These are phyloP conservation scores for Elachura formosa DNA, from an alignment of 2,113 vertebrate genomes.

Conservation along the genomic window DNA sequence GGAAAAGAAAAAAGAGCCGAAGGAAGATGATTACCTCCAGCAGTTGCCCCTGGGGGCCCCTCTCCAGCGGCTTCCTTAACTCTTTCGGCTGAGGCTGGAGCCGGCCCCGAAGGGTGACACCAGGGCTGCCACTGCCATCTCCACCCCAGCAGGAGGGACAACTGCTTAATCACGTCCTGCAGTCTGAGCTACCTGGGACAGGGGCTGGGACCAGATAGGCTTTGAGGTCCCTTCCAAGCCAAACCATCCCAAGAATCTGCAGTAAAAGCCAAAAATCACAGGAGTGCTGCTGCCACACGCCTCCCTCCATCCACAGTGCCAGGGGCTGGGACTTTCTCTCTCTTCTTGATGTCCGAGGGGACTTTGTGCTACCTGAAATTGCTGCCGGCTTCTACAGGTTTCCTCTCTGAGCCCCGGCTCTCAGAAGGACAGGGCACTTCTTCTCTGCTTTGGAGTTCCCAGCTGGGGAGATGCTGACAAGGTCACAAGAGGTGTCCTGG, in stretches of 20 bases:
- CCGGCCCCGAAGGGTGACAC: fast-evolving
- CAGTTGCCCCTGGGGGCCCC: neutral
- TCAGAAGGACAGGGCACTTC: neutral
- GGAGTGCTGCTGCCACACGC: fast-evolving
- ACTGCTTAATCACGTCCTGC: neutral
- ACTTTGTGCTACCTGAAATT: neutral
- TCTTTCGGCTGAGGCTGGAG: neutral
- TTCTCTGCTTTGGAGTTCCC: neutral
- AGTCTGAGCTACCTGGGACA: neutral
- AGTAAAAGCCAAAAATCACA: neutral
- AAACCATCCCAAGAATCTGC: neutral
- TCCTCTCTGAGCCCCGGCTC: neutral
- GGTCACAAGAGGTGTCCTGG: fast-evolving
- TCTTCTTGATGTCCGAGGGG: fast-evolving
- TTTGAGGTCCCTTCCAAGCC: neutral
- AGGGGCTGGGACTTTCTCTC: neutral
- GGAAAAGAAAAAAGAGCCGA: constrained; percentile 2
- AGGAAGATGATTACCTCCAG: constrained; percentile 57
- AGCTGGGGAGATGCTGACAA: neutral
- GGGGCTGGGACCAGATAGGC: neutral
- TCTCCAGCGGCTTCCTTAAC: neutral
- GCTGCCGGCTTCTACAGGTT: neutral
- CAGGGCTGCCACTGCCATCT: neutral
- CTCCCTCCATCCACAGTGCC: neutral
- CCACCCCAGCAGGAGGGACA: neutral